Conservation (phyloP, 2,888 invertebrate genomes). For the Micoletzkya japonica region DNA sequence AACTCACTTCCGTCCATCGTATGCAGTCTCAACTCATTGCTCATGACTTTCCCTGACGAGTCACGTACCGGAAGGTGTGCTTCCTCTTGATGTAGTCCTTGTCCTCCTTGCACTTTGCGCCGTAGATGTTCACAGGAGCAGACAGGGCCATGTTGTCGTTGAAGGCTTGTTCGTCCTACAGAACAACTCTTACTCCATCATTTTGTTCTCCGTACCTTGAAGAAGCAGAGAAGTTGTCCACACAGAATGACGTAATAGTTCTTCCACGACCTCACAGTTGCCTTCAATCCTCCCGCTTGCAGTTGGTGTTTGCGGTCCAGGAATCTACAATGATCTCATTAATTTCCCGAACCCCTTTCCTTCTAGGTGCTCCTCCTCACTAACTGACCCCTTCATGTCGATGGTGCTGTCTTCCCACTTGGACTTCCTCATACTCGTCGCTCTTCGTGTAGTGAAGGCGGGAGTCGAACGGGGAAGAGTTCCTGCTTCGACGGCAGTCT, state of each 20-base stretch:
- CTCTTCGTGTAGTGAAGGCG: slow-evolving; percentile 81
- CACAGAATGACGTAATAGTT: slow-evolving; percentile 90
- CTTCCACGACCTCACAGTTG: slow-evolving; percentile 93
- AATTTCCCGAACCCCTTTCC: background rate
- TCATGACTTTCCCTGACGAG: background rate
- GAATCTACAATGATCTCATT: slow-evolving; percentile 70
- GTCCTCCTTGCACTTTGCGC: slow-evolving; percentile 82
- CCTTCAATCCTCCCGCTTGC: slow-evolving; percentile 88
- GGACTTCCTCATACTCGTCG: slow-evolving; percentile 50
- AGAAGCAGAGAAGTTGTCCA: slow-evolving; percentile 95
- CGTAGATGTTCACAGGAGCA: slow-evolving; percentile 67
- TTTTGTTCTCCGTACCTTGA: slow-evolving; percentile 70
- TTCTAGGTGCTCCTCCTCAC: background rate
- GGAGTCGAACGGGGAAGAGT: slow-evolving; percentile 77
- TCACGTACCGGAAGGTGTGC: slow-evolving; percentile 75
- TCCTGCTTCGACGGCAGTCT: slow-evolving; percentile 16
- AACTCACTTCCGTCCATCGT: slow-evolving; percentile 90
- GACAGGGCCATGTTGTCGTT: slow-evolving; percentile 74
- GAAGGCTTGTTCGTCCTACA: slow-evolving; percentile 80
- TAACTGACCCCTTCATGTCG: slow-evolving; percentile 57
- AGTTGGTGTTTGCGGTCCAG: slow-evolving; percentile 92
- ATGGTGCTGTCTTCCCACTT: slow-evolving; percentile 58
- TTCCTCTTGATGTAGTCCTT: slow-evolving; percentile 93
- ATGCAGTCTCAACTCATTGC: slow-evolving; percentile 77
- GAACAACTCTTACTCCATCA: background rate